A percentile compares a stretch with the other conserved stretches of the same genome.
Conservation (phyloP, 2,113 vertebrate species). For the Cynocephalus volans region DNA sequence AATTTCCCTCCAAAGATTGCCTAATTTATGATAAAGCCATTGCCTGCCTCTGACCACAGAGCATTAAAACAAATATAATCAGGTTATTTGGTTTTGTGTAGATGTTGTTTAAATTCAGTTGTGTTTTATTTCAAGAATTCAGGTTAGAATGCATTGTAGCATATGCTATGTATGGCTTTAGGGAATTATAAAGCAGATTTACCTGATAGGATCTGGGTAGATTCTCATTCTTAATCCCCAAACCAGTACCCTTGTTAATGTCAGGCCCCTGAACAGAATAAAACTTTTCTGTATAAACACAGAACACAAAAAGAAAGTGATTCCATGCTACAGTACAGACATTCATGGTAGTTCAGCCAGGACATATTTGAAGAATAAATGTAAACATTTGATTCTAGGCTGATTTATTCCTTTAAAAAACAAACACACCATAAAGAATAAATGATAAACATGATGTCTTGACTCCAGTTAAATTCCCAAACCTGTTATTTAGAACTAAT, state of each 20-base stretch:
- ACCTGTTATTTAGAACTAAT: constrained; percentile 62
- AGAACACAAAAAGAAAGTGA: neutral
- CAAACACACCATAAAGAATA: neutral
- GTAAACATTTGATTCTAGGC: constrained; percentile 21
- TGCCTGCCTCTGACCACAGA: constrained; percentile 3
- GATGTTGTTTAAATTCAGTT: neutral
- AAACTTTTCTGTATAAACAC: neutral
- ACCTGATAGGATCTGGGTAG: neutral
- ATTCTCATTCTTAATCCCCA: neutral
- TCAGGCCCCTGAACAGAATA: neutral
- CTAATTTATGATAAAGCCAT: constrained; percentile 50
- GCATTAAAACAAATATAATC: neutral
- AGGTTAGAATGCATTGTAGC: neutral
- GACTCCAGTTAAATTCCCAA: constrained; percentile 39
- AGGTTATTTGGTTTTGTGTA: neutral
- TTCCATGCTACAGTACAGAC: neutral
- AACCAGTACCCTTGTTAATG: neutral
- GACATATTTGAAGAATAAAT: neutral
- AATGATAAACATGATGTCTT: neutral
- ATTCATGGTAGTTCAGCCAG: neutral
- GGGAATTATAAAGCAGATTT: neutral
- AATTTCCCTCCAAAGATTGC: constrained; percentile 48
- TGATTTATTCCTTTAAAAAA: neutral
- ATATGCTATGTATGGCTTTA: neutral
- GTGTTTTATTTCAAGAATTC: constrained; percentile 22